Conservation (phyloP, 2,888 invertebrate species). For the Sycophila texana region DNA sequence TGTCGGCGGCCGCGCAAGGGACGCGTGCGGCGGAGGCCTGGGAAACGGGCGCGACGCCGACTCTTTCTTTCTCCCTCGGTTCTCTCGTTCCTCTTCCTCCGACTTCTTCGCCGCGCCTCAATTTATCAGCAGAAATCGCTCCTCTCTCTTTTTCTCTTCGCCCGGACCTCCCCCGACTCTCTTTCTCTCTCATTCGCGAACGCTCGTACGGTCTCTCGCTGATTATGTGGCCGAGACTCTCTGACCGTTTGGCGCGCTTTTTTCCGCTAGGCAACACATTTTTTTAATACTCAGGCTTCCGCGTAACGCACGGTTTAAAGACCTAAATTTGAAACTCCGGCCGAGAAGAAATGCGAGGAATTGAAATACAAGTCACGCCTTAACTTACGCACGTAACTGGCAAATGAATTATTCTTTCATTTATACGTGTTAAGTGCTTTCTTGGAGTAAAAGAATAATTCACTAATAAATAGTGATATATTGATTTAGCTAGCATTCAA, state of each 20-base stretch:
- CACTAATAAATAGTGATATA: too few species aligned
- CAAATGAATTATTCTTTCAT: too few species aligned
- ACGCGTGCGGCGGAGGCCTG: constrained; percentile 35
- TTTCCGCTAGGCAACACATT: constrained; percentile 19
- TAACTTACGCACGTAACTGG: too few species aligned
- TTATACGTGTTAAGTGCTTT: too few species aligned
- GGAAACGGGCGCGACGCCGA: constrained; percentile 49
- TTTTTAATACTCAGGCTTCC: constrained; percentile 22
- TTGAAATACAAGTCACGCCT: not conserved
- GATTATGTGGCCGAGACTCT: constrained; percentile 36
- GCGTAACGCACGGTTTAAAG: constrained; percentile 38
- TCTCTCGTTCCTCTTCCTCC: constrained; percentile 30
- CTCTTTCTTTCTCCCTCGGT: constrained; percentile 34
- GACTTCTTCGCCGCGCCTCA: constrained; percentile 43
- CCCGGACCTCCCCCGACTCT: constrained; percentile 1
- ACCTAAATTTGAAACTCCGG: constrained; percentile 26
- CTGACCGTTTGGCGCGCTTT: constrained; percentile 41
- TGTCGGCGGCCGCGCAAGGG: constrained; percentile 6
- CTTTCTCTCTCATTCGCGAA: constrained; percentile 5
- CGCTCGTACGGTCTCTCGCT: too few species aligned
- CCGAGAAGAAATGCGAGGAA: not conserved
- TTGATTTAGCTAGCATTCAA: too few species aligned
- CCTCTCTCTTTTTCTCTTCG: constrained; percentile 24
- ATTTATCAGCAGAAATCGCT: constrained; percentile 44
- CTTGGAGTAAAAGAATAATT: too few species aligned